Conservation (phyloP, 1,140 invertebrate species). For the Drosophila simulans region DNA sequence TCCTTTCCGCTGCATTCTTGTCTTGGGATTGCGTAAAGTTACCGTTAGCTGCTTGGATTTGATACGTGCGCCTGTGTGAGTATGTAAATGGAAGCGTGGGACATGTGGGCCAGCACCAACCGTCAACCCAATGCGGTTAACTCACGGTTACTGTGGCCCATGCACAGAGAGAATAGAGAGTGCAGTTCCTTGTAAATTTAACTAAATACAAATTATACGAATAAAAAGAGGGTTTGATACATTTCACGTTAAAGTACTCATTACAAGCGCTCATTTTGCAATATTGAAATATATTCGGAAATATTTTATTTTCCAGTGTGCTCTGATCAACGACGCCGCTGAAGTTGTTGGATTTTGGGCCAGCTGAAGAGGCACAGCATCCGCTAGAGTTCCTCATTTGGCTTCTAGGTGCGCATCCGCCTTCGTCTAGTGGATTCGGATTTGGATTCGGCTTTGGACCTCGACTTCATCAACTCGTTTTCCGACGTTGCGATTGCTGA, state of each 20-base stretch:
- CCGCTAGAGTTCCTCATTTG: conserved; percentile 75
- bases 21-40: conserved; percentile 74
- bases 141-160: conserved; percentile 6
- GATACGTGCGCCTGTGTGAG: conserved; percentile 27
- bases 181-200: background rate
- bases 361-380: conserved; percentile 74
- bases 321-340: conserved; percentile 21
- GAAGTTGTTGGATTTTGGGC: conserved; percentile 61
- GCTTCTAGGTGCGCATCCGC: conserved; percentile 78
- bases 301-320: conserved; percentile 11
- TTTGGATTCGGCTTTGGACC: conserved; percentile 41
- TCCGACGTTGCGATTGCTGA: conserved; percentile 22
- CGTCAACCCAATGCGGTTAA: conserved; percentile 24
- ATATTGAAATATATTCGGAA: background rate
- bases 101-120: conserved; percentile 54
- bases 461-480: conserved; percentile 67
- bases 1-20: conserved; percentile 56
- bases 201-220: no score
- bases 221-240: no score
- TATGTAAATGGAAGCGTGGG: conserved; percentile 78
- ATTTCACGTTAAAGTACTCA: no score
- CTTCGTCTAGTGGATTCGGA: conserved; percentile 46
- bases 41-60: conserved; percentile 71
- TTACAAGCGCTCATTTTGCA: no score
- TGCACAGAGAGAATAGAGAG: conserved; percentile 1